Conservation (phyloP, 2,113 vertebrate species). For the Desmodus rotundus region DNA sequence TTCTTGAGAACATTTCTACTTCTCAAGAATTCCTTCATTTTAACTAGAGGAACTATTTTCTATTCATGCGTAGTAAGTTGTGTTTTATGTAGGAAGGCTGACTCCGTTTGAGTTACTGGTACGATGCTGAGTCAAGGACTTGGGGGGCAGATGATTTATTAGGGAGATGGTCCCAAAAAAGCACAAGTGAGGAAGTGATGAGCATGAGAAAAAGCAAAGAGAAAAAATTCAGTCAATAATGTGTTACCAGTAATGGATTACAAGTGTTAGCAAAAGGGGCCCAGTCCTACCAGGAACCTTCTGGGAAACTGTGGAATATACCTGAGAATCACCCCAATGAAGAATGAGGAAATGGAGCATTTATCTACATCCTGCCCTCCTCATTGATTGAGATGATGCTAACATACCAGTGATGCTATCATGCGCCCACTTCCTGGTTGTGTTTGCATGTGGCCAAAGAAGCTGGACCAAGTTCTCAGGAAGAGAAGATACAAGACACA, state of each 20-base stretch:
- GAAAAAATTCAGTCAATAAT: neutral
- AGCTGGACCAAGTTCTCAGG: neutral
- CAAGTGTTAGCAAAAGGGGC: neutral
- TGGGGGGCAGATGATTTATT: neutral
- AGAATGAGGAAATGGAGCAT: no score
- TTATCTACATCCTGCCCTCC: neutral
- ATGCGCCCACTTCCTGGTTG: neutral
- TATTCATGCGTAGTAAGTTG: neutral
- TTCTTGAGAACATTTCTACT: neutral
- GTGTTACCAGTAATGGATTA: neutral
- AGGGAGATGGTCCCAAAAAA: neutral
- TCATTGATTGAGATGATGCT: neutral
- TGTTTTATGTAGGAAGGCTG: constrained; percentile 10
- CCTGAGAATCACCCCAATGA: neutral
- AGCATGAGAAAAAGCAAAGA: neutral
- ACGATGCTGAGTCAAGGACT: neutral
- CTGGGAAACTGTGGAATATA: neutral
- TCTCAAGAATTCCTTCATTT: neutral
- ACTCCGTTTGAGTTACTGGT: neutral
- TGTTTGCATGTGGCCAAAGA: neutral
- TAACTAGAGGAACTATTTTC: neutral
- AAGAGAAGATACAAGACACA: neutral
- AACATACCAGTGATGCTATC: neutral
- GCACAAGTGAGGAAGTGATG: neutral
- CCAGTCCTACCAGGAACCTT: neutral